Percentiles rank a stretch among this genome's conserved stretches.
These are phyloP conservation scores for Mallotus villosus DNA, from an alignment of 2,797 vertebrate genomes.

Conservation along the genomic window DNA sequence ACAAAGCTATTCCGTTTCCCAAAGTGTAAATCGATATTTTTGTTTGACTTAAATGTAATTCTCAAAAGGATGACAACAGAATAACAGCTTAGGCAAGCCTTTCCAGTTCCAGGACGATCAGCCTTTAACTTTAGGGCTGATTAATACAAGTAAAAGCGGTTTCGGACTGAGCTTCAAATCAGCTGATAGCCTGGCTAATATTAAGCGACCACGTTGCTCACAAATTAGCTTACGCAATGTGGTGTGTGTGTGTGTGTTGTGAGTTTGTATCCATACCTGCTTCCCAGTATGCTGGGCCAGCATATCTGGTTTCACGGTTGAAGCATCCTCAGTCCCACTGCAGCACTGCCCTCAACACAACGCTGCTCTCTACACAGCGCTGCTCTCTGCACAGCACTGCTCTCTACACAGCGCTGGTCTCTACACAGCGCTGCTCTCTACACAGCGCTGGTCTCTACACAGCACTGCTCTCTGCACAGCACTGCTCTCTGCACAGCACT, in stretches of 20 bases:
- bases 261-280: conserved; percentile 1
- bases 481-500: conserved; percentile 56
- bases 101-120: conserved; percentile 40
- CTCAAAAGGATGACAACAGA: conserved; percentile 54
- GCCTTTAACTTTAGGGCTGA: conserved; percentile 37
- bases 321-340: conserved; percentile 43
- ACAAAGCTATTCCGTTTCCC: conserved; percentile 9
- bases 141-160: conserved; percentile 33
- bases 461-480: conserved; percentile 56
- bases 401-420: too few species aligned
- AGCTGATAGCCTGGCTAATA: conserved; percentile 11
- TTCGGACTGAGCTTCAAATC: conserved; percentile 43
- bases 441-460: too few species aligned
- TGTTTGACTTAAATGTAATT: conserved; percentile 11
- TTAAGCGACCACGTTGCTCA: neutral
- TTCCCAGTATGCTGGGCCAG: conserved; percentile 24
- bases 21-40: conserved; percentile 30
- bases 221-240: neutral
- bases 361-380: conserved; percentile 56
- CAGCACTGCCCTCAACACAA: conserved; percentile 48
- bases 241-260: conserved; percentile 8
- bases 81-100: conserved; percentile 32
- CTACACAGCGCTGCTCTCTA: conserved; percentile 54
- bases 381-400: conserved; percentile 55
- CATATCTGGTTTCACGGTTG: conserved; percentile 32